Evolutionary conservation across 2,113 vertebrate species (phyloP).

Genomic region (Columbina picui): DNA sequence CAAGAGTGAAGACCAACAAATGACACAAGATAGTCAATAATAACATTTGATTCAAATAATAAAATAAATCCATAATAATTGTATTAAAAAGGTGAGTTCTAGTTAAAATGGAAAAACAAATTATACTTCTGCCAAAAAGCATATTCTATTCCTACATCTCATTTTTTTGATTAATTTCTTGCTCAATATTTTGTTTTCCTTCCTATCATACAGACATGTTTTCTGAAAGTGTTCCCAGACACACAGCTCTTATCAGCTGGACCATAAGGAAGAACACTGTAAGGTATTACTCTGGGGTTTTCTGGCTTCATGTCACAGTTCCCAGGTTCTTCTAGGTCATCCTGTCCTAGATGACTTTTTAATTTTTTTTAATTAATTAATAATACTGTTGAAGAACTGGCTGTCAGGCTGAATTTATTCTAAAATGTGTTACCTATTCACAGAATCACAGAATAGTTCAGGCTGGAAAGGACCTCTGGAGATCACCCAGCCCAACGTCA

Average conservation of each 20-base stretch:
- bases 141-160: background rate
- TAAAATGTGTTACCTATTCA: background rate
- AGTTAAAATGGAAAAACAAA: background rate
- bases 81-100: background rate
- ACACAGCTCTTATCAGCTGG: background rate
- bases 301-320: rapidly evolving
- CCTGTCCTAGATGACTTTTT: background rate
- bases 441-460: background rate
- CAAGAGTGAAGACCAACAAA: background rate
- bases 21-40: background rate
- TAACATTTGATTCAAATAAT: background rate
- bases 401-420: background rate
- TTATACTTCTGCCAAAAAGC: background rate
- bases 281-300: background rate
- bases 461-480: background rate
- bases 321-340: background rate
- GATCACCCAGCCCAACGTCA: background rate
- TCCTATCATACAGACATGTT: background rate
- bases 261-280: rapidly evolving
- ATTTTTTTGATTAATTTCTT: background rate
- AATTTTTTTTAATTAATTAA: background rate
- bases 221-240: background rate
- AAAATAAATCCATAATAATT: background rate
- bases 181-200: background rate
- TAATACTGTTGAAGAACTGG: background rate